Conservation (phyloP, 2,888 invertebrate species). For the Maniola hyperantus region DNA sequence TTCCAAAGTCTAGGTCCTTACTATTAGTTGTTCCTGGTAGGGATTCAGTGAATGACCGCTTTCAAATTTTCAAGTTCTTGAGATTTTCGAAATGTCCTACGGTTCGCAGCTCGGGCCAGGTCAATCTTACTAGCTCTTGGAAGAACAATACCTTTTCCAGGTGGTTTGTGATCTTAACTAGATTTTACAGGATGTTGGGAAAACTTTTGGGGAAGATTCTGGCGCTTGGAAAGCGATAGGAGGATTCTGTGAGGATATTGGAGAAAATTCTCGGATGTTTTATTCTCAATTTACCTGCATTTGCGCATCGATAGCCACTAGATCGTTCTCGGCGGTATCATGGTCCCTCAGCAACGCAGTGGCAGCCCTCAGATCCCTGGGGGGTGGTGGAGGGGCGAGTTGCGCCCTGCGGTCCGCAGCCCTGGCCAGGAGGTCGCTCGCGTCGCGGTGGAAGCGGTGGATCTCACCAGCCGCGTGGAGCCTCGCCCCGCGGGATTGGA, state of each 20-base stretch:
- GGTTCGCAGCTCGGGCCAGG: too few species aligned
- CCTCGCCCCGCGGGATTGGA: slow-evolving; percentile 92
- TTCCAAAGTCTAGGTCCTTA: too few species aligned
- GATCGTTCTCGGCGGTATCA: slow-evolving; percentile 96
- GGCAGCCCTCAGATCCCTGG: slow-evolving; percentile 92
- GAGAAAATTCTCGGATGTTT: neutral
- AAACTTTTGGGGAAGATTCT: neutral
- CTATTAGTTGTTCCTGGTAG: too few species aligned
- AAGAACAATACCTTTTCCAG: neutral
- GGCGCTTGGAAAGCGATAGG: too few species aligned
- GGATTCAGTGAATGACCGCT: too few species aligned
- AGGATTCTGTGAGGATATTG: neutral
- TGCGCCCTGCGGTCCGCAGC: slow-evolving; percentile 94
- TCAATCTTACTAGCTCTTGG: too few species aligned
- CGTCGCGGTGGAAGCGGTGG: slow-evolving; percentile 98
- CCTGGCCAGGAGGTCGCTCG: slow-evolving; percentile 93
- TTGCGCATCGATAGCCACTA: slow-evolving; percentile 93
- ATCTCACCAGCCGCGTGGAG: slow-evolving; percentile 97
- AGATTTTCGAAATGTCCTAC: too few species aligned
- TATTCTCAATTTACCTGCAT: slow-evolving; percentile 80
- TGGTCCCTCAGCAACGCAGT: slow-evolving; percentile 92
- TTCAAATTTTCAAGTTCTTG: too few species aligned
- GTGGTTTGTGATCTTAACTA: neutral
- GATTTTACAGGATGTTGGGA: neutral
- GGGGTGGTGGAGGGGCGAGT: slow-evolving; percentile 87